Evolutionary conservation across 1,140 invertebrate species (phyloP).

Genomic region (Oryzaephilus surinamensis): DNA sequence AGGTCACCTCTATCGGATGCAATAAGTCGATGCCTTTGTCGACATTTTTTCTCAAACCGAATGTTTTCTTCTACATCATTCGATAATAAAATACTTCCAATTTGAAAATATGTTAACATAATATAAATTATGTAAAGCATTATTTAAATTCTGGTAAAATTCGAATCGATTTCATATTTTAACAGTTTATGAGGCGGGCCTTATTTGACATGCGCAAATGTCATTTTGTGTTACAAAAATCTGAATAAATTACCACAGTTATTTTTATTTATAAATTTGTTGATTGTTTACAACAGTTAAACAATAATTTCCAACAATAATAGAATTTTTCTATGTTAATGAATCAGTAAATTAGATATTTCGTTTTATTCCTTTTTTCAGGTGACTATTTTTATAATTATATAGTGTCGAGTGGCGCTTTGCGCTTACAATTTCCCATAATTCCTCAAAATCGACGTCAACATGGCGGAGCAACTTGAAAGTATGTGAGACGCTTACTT

Average conservation of each 20-base stretch:
- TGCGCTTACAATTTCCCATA: constrained; percentile 13
- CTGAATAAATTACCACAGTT: too few relatives aligned
- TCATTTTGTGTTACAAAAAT: too few relatives aligned
- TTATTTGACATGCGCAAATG: constrained; percentile 8
- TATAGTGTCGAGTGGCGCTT: background rate
- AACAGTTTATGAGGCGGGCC: constrained; percentile 9
- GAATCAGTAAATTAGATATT: too few relatives aligned
- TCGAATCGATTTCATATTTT: constrained; percentile 10
- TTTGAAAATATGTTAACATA: too few relatives aligned
- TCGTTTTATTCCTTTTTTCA: too few relatives aligned
- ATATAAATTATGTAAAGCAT: too few relatives aligned
- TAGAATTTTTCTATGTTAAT: too few relatives aligned
- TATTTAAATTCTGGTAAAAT: constrained; percentile 6
- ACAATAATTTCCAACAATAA: too few relatives aligned
- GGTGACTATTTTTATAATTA: too few relatives aligned
- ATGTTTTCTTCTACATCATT: too few relatives aligned
- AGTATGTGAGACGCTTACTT: constrained; percentile 49
- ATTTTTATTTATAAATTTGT: too few relatives aligned
- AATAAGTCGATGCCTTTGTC: constrained; percentile 37
- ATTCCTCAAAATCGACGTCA: constrained; percentile 42
- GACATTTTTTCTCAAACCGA: constrained; percentile 34
- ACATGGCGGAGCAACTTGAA: constrained; percentile 67
- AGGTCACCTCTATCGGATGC: constrained; percentile 36
- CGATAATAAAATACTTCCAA: constrained; percentile 1
- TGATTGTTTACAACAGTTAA: too few relatives aligned